These are phyloP conservation scores for Psilanteris sp. DNA, from an alignment of 1,140 invertebrate genomes.

Conservation along the genomic window DNA sequence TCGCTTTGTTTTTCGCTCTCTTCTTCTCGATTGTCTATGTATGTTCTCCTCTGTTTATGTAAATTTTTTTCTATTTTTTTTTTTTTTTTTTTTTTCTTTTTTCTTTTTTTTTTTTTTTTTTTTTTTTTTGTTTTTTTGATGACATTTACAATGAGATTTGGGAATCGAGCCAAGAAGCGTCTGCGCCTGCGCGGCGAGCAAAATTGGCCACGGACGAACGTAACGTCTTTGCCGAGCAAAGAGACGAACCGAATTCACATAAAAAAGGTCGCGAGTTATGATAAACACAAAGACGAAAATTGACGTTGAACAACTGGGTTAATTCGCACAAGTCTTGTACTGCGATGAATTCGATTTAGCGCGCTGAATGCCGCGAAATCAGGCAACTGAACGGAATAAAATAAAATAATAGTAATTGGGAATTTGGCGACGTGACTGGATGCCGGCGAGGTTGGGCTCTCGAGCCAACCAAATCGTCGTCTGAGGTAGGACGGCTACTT, in stretches of 20 bases:
- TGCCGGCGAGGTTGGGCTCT: not conserved
- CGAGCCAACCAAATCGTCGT: conserved; percentile 24
- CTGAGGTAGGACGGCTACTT: conserved; percentile 67
- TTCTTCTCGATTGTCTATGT: too few species aligned
- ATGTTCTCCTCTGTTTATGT: too few species aligned
- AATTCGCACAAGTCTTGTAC: conserved; percentile 34
- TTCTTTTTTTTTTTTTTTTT: too few species aligned
- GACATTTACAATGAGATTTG: conserved; percentile 47
- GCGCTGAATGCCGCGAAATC: conserved; percentile 31
- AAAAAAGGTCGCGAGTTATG: conserved; percentile 22
- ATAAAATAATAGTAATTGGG: conserved; percentile 52
- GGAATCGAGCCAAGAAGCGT: conserved; percentile 57
- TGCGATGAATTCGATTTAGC: conserved; percentile 6
- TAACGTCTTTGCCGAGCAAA: not conserved
- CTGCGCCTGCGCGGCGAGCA: conserved; percentile 11
- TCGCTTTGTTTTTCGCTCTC: too few species aligned
- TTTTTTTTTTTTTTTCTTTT: too few species aligned
- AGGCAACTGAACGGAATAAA: conserved; percentile 24
- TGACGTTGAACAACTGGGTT: conserved; percentile 39
- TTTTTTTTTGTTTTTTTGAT: too few species aligned
- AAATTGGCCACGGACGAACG: conserved; percentile 14
- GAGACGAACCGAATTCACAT: not conserved
- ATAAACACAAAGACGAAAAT: conserved; percentile 44
- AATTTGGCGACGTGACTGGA: conserved; percentile 44
- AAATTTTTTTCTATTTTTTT: too few species aligned